Percentiles rank a stretch among this genome's conserved stretches.
Conservation (phyloP, 2,888 invertebrate genomes). For the Scaptomyza caliginosa region DNA sequence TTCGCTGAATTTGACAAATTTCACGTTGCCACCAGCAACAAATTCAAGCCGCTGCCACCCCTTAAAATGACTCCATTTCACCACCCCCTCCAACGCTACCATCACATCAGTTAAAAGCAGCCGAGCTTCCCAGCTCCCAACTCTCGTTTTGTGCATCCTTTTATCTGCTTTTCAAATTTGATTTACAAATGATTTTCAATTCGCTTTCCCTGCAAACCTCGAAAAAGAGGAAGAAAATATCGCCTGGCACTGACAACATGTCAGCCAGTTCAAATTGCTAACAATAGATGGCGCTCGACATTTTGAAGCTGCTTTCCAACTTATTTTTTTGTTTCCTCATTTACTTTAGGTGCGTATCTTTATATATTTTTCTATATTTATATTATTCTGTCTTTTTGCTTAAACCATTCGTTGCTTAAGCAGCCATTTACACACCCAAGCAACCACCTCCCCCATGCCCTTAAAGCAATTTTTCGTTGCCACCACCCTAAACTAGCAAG, state of each 20-base stretch:
- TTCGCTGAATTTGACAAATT: conserved; percentile 66
- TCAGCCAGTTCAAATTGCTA: conserved; percentile 32
- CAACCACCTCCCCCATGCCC: background rate
- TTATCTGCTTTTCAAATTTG: conserved; percentile 59
- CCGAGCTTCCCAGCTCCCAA: conserved; percentile 11
- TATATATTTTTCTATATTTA: conserved; percentile 8
- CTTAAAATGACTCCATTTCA: background rate
- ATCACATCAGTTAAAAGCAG: conserved; percentile 8
- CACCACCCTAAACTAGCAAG: background rate
- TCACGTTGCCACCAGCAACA: conserved; percentile 41
- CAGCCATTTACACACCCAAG: conserved; percentile 21
- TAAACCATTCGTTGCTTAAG: conserved; percentile 29
- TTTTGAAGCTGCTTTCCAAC: background rate
- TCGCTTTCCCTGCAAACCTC: conserved; percentile 26
- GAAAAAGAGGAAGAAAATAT: background rate
- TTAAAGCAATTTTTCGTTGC: conserved; percentile 16
- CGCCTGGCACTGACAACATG: conserved; percentile 38
- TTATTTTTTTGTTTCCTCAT: background rate
- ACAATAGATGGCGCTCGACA: conserved; percentile 28
- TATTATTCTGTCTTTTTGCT: conserved; percentile 25
- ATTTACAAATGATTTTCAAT: conserved; percentile 71
- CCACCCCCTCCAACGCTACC: background rate
- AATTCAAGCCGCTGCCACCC: conserved; percentile 18
- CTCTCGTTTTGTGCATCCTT: conserved; percentile 47
- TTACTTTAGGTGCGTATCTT: conserved; percentile 31